Evolutionary conservation across 1,140 invertebrate species (phyloP), one percentile per base, ranked within the genome.

Genomic region (Bemisia tabaci): DNA sequence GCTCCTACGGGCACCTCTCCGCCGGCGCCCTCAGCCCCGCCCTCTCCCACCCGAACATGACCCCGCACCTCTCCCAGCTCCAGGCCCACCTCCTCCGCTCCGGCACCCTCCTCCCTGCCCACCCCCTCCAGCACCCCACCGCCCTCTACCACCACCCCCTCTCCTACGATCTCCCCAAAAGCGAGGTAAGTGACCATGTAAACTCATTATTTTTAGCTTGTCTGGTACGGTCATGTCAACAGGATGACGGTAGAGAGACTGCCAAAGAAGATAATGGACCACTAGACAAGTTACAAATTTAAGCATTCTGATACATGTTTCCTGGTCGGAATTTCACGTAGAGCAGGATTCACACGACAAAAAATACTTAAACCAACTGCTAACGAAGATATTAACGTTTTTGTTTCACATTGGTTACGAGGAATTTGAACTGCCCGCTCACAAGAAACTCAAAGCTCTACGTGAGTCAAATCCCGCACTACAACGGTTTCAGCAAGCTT

Each of bases 1-100:
- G 94, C 21, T 94, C 92, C 66, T 95, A 95, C 79, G 94, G 93
- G 21, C 94, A 97, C 78, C 83, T 97, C 68, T 94, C 92, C 64
- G 91, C 92, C 70, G 91, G 90, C 85, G 80, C 83, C 11, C 81
- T 85, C 75, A 84, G 82, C 73, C 83, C 86, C 12, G 85, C 87
- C 0, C 75, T 88, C 61, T 84, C 85, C 68, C 86, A 85, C 73
- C 84, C 82, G 17, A 81, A 79, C 65, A 82, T 84, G 77, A 81
- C 83, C 59, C 83, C 87, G 12, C 88, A 87, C 73, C 78, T 87
- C 27, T 88, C 90, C 69, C 89, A 90, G 71, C 75, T 92, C 2
- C 88, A 91, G 73, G 86, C 86, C 11, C 80, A 81, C 2, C 71
- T 82, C 1, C 80, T 80, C 0, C 74, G 81, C 0, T 80, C 80